Evolutionary conservation across 2,888 invertebrate genomes (phyloP).

Genomic region (Euproctis similis): DNA sequence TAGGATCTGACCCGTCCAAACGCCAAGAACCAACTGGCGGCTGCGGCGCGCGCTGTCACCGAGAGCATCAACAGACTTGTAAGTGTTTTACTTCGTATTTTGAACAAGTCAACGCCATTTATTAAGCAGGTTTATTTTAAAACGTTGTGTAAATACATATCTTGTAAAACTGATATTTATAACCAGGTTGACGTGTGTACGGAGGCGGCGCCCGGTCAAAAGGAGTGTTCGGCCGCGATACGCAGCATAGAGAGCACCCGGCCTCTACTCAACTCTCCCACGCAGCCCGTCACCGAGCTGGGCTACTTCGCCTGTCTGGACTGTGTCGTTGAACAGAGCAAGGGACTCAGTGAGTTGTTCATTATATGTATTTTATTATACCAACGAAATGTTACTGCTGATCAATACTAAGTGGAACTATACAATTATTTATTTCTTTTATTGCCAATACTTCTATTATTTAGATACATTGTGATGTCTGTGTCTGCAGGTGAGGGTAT

Average conservation of each 20-base stretch:
- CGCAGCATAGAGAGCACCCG: constrained; percentile 91
- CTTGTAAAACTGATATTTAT: too few species aligned
- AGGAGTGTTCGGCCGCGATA: constrained; percentile 97
- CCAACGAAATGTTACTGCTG: too few species aligned
- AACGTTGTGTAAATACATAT: too few species aligned
- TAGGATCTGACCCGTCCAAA: constrained; percentile 91
- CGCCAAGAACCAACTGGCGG: constrained; percentile 90
- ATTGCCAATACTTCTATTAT: too few species aligned
- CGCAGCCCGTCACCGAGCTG: constrained; percentile 90
- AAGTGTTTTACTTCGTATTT: constrained; percentile 2
- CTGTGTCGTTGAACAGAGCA: constrained; percentile 90
- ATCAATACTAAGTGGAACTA: too few species aligned
- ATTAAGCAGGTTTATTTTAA: too few species aligned
- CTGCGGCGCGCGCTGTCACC: constrained; percentile 92
- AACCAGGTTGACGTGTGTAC: constrained; percentile 83
- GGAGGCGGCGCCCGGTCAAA: constrained; percentile 94
- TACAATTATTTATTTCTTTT: too few species aligned
- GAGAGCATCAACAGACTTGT: constrained; percentile 94
- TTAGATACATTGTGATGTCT: too few species aligned
- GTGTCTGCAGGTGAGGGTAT: constrained; percentile 88
- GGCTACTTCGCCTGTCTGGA: constrained; percentile 97
- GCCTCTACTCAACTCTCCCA: constrained; percentile 88
- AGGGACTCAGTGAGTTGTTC: constrained; percentile 81
- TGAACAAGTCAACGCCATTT: too few species aligned
- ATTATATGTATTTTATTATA: too few species aligned